phyloP scores from a whole-genome alignment of 1,140 invertebrate species.

The Bombus breviceps region DNA sequence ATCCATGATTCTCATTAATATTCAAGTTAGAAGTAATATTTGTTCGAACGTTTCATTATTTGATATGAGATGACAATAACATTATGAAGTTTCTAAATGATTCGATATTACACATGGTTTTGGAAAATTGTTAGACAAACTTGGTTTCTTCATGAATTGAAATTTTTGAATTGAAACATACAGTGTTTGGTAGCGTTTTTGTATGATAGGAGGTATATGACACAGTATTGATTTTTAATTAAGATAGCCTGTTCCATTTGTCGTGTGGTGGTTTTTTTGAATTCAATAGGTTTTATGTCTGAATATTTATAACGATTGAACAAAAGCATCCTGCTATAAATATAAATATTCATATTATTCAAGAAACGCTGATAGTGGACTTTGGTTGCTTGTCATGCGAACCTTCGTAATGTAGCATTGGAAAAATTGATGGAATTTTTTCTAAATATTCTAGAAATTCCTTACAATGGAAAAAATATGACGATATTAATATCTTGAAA shows the following conservation, averaged over 20 bases:
- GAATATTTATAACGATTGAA: constrained; percentile 47
- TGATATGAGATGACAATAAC: no score
- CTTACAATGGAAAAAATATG: no score
- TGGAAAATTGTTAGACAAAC: no score
- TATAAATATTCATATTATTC: constrained; percentile 44
- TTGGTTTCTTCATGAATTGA: no score
- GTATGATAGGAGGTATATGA: no score
- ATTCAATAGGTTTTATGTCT: constrained; percentile 3
- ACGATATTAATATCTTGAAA: background rate
- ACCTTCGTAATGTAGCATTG: background rate
- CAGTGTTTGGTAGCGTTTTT: background rate
- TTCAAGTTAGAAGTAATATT: no score
- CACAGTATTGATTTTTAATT: constrained; percentile 24
- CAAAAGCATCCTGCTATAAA: constrained; percentile 11
- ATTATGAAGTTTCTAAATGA: no score
- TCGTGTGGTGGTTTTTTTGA: constrained; percentile 11
- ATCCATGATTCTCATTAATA: no score
- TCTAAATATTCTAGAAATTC: background rate
- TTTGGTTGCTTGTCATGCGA: background rate
- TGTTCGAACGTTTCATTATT: no score
- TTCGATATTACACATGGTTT: no score
- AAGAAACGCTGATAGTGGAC: constrained; percentile 8
- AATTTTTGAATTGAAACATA: background rate
- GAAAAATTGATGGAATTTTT: background rate
- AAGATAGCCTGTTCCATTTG: background rate